These are phyloP conservation scores for Pontoporia blainvillei DNA, from an alignment of 2,113 vertebrate genomes.

Conservation along the genomic window DNA sequence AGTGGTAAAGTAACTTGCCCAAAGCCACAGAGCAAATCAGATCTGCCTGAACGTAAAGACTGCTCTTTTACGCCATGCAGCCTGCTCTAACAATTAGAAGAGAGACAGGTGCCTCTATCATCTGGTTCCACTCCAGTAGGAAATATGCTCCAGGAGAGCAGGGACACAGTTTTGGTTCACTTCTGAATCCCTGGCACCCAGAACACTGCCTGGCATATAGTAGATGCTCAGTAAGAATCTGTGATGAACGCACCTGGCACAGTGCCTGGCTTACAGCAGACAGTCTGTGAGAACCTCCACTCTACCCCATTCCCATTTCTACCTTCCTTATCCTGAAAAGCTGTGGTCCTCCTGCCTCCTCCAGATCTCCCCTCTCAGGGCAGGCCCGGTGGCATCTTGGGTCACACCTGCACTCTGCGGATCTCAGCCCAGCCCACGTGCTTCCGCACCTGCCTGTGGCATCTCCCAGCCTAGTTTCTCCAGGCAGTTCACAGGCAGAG, in stretches of 20 bases:
- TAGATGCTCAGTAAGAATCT: not conserved
- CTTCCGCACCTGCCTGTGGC: not conserved
- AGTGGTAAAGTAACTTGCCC: not conserved
- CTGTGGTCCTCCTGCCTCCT: not conserved
- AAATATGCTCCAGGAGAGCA: not conserved
- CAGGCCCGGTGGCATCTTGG: not conserved
- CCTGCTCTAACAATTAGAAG: not conserved
- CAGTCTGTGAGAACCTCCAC: not conserved
- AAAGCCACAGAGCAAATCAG: not conserved
- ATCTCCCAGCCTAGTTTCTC: not conserved
- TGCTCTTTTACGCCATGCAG: not conserved
- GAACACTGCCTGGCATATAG: not conserved
- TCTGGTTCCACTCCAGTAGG: not conserved
- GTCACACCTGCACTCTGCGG: not conserved
- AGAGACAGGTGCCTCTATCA: not conserved
- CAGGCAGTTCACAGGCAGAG: slow-evolving; percentile 5
- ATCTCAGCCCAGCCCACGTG: not conserved
- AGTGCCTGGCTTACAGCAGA: not conserved
- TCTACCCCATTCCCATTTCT: not conserved
- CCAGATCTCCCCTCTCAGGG: not conserved
- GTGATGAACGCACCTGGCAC: not conserved
- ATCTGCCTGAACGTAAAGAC: not conserved
- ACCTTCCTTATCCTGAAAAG: not conserved
- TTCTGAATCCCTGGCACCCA: not conserved
- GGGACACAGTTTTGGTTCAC: not conserved